A percentile compares a stretch with the other conserved stretches of the same genome.
Evolutionary conservation across 2,888 invertebrate genomes (phyloP).

Genomic region (Mythimna albipuncta): DNA sequence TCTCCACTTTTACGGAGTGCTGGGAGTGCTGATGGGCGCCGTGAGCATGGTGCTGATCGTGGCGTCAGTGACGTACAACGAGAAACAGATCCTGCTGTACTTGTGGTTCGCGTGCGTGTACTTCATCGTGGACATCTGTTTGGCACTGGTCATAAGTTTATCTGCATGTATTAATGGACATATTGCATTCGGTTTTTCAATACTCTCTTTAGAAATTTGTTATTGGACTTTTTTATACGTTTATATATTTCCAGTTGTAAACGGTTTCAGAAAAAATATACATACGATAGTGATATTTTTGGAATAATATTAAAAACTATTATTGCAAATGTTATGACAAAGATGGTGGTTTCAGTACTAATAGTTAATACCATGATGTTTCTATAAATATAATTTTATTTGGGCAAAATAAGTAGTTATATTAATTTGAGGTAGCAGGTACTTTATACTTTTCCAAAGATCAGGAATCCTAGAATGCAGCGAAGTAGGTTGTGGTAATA

Average conservation of each 20-base stretch:
- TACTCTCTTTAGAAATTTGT: constrained; percentile 60
- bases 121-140: constrained; percentile 67
- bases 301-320: constrained; percentile 48
- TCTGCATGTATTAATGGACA: constrained; percentile 47
- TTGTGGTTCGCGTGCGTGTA: constrained; percentile 73
- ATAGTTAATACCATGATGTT: neutral
- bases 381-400: neutral
- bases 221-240: constrained; percentile 72
- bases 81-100: constrained; percentile 74
- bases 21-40: constrained; percentile 71
- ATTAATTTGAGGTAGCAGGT: neutral
- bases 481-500: neutral
- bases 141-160: constrained; percentile 59
- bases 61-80: constrained; percentile 73
- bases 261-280: constrained; percentile 79
- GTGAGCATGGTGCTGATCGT: constrained; percentile 70
- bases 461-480: too few species aligned
- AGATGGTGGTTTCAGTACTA: constrained; percentile 20
- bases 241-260: constrained; percentile 74
- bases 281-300: constrained; percentile 75
- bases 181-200: constrained; percentile 47
- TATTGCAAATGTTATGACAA: neutral
- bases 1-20: constrained; percentile 68
- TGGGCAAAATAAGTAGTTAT: neutral
- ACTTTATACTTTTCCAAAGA: too few species aligned